Evolutionary conservation across 2,888 invertebrate genomes (phyloP), one percentile per base, ranked within the genome.

Genomic region (Zygogramma bicolorata): DNA sequence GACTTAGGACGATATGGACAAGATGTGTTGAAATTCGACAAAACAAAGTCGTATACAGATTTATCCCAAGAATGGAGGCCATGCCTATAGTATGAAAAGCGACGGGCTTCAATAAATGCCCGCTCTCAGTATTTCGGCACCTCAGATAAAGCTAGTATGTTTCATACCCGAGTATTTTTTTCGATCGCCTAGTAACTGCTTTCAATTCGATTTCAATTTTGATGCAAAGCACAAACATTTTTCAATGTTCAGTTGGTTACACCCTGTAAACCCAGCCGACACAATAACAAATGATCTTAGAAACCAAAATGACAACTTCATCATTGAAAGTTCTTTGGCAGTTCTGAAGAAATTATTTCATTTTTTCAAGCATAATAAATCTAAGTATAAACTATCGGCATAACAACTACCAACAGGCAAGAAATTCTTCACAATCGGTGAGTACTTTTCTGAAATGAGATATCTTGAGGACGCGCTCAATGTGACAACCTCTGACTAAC

Each of bases 251-350:
- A 13, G 1, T n/a, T n/a, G 1, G n/a, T n/a, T n/a, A 1, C 53
- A 25, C n/a, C 22, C 53, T 53, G 27, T 53, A 46, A 46, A 27
- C 53, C 4, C 27, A 5, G 4, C n/a, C 27, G 25, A 53, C 22
- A 53, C 27, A 53, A 53, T 25, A 53, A 6, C 53, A 27, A 53
- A 53, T 53, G 25, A 53, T 53, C 53, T 22, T 25, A 53, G 22
- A 53, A 53, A 53, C 22, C 53, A 53, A 53, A 62, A 62, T 62
- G 62, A 42, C 62, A 46, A 20, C 20, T 27, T 20, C 27, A 42
- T 40, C 42, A 42, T 42, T 67, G 71, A 67, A 5, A 71, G 57
- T 62, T 67, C 46, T 71, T 71, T 71, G 71, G 65, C 71, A 71
- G 66, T 67, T 68, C 42, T 53, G 59, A 65, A 71, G 57, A 57